phyloP scores from a whole-genome alignment of 2,888 invertebrate species.

The Diogma glabrata region DNA sequence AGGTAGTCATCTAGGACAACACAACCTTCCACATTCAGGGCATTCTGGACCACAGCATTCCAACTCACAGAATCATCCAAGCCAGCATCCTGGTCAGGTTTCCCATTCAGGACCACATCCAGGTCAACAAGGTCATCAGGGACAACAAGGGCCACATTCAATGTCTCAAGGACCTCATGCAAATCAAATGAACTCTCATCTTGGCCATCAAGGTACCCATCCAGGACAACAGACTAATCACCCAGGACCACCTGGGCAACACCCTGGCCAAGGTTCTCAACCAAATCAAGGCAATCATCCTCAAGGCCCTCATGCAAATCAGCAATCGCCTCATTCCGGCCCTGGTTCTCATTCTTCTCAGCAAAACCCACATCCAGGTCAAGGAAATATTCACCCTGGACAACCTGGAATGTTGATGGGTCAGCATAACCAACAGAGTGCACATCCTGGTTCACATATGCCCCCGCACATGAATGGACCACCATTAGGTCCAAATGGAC shows the following conservation, averaged over 20 bases:
- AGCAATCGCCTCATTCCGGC: conserved; percentile 15
- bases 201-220: conserved; percentile 19
- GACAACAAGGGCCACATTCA: conserved; percentile 23
- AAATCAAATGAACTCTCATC: conserved; percentile 24
- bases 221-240: conserved; percentile 23
- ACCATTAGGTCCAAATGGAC: conserved; percentile 27
- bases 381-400: conserved; percentile 1
- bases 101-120: conserved; percentile 7
- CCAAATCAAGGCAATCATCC: conserved; percentile 25
- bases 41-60: conserved; percentile 6
- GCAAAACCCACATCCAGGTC: conserved; percentile 39
- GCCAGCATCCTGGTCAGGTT: background rate
- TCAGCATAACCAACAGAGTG: conserved; percentile 18
- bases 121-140: conserved; percentile 7
- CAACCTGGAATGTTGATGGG: too few relatives aligned
- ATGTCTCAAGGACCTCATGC: conserved; percentile 25
- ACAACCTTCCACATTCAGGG: background rate
- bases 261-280: conserved; percentile 24
- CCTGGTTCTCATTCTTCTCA: conserved; percentile 34
- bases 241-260: conserved; percentile 22
- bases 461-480: conserved; percentile 36
- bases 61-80: background rate
- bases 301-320: conserved; percentile 17
- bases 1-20: conserved; percentile 3
- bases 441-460: conserved; percentile 33